Evolutionary conservation across 2,797 vertebrate species (phyloP), one percentile per base, ranked within the genome.

Genomic region (Paguma larvata): DNA sequence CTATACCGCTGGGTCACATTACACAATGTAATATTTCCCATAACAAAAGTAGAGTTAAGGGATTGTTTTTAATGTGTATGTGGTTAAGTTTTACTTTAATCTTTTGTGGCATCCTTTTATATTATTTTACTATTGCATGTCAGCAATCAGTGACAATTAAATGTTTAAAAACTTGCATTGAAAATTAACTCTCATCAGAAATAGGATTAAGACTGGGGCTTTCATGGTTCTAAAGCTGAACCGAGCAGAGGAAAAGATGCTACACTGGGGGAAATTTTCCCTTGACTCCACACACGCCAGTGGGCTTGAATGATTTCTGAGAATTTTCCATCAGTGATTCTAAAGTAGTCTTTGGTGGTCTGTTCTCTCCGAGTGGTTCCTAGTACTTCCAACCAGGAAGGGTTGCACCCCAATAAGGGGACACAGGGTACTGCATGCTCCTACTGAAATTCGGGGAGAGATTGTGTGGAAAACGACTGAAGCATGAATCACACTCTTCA

Each of bases 111-210:
- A 95, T 98, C 96, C 96, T 98, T 96, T 97, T 95, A 97, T 93
- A 97, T 96, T 98, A 97, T 98, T 98, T 98, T 94, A 97, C 94
- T 96, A 98, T 96, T 97, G 85, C 94, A 97, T 98, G 96, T 98
- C 97, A 97, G 97, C 93, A 98, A 98, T 98, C 97, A 98, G 96
- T 80, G 96, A 97, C 97, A 98, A 98, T 98, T 98, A 97, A 97
- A 97, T 96, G 96, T 96, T 96, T 97, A 65, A n/a, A 97, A 97
- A 96, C 96, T 98, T 59, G 95, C 96, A 98, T 96, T 97, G 97
- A 96, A 98, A 98, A 98, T 97, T 97, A 97, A 98, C 97, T 98
- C 97, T 97, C 97, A 97, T 98, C 97, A 98, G 91, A 98, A 97
- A 97, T 88, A 96, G 92, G 97, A 98, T 98, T 96, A 98, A 97